Conservation (phyloP, 2,797 vertebrate species). For the Tolypeutes matacus region DNA sequence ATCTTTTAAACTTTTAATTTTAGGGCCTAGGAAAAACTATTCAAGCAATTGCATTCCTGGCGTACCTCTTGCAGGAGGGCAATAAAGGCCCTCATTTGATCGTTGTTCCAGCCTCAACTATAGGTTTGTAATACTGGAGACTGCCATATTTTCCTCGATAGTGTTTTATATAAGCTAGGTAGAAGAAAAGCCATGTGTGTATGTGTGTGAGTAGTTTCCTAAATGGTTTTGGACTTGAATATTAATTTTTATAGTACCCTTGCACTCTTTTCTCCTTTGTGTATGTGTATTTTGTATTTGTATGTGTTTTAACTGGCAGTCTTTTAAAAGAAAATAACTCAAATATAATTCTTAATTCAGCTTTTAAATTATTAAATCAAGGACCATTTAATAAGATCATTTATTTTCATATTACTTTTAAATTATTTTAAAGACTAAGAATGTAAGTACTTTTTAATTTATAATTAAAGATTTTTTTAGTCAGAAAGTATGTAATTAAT, state of each 20-base stretch:
- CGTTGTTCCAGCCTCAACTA: constrained; percentile 95
- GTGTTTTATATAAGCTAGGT: background rate
- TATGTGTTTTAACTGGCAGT: background rate
- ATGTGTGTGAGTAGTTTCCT: background rate
- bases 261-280: background rate
- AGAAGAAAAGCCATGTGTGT: background rate
- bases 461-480: background rate
- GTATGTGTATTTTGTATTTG: background rate
- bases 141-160: background rate
- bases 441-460: constrained; percentile 47
- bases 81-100: constrained; percentile 95
- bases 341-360: background rate
- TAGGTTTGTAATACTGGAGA: constrained; percentile 90
- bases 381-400: background rate
- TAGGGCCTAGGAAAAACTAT: constrained; percentile 99
- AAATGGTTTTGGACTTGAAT: constrained; percentile 17
- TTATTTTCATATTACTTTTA: constrained; percentile 44
- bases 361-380: constrained; percentile 19
- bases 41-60: constrained; percentile 97
- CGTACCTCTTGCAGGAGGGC: constrained; percentile 93
- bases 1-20: constrained; percentile 79
- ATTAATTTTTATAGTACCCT: background rate
- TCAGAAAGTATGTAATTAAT: background rate
- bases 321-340: constrained; percentile 45
- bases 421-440: constrained; percentile 28